Evolutionary conservation across 2,888 invertebrate genomes (phyloP).

Genomic region (Poecilobothrus nobilitatus): DNA sequence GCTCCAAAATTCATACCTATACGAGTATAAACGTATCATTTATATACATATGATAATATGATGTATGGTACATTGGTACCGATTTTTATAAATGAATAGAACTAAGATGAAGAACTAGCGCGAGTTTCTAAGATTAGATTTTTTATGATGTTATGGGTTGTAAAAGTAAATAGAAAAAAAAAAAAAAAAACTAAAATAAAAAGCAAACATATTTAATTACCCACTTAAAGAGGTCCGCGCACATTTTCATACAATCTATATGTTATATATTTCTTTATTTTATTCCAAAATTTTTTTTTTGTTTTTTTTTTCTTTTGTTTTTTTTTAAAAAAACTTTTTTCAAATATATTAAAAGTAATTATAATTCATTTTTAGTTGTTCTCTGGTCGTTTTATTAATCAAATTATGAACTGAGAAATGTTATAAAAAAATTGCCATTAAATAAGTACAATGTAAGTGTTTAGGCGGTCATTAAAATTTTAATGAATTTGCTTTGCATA

Average conservation of each 20-base stretch:
- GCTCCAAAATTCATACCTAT: no score
- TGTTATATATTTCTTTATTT: background rate
- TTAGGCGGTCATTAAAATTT: conserved; percentile 6
- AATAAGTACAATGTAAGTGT: conserved; percentile 6
- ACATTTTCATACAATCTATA: background rate
- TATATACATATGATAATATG: no score
- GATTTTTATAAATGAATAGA: no score
- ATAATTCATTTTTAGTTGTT: conserved; percentile 2
- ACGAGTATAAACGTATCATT: no score
- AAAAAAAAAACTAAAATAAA: background rate
- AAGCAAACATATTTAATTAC: background rate
- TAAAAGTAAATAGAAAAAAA: background rate
- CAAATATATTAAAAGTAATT: no score
- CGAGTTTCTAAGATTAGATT: conserved; percentile 1
- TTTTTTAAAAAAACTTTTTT: no score
- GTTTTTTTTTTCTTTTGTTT: no score
- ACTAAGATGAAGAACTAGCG: no score
- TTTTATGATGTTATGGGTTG: conserved; percentile 1
- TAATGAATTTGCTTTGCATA: background rate
- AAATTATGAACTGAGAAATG: conserved; percentile 2
- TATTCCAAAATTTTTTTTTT: no score
- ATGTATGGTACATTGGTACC: background rate
- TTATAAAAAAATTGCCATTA: background rate
- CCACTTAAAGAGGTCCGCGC: background rate
- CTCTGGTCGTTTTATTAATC: conserved; percentile 1